A percentile compares a stretch with the other conserved stretches of the same genome.
Conservation (phyloP, 2,113 vertebrate species). For the Melozone crissalis region DNA sequence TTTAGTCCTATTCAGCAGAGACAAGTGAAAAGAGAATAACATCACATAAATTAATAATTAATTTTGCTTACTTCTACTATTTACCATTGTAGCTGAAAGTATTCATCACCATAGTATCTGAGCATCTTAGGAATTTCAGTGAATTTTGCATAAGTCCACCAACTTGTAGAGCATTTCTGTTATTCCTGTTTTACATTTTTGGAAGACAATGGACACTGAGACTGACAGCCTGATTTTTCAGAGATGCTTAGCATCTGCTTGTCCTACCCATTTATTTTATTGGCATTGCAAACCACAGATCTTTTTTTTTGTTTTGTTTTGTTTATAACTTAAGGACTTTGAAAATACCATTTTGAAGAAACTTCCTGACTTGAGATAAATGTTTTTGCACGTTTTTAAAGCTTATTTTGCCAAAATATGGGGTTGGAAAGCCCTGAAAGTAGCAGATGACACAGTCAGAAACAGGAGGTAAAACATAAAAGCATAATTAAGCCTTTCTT, state of each 20-base stretch:
- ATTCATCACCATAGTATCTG: not conserved
- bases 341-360: not conserved
- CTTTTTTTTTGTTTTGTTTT: not conserved
- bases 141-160: not conserved
- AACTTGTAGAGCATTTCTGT: not conserved
- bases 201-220: not conserved
- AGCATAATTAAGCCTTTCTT: not conserved
- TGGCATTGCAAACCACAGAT: not conserved
- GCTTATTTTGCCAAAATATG: not conserved
- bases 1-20: not conserved
- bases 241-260: not conserved
- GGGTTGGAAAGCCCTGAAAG: not conserved
- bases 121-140: not conserved
- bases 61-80: not conserved
- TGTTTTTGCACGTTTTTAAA: not conserved
- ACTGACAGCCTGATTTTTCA: not conserved
- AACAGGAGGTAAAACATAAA: not conserved
- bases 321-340: not conserved
- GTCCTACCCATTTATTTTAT: not conserved
- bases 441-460: not conserved
- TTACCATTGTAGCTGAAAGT: not conserved
- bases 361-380: not conserved
- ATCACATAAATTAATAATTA: not conserved
- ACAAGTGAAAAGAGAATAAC: not conserved
- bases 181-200: not conserved